These are phyloP conservation scores for Cacatua alba DNA, from an alignment of 2,113 vertebrate genomes.

Conservation along the genomic window DNA sequence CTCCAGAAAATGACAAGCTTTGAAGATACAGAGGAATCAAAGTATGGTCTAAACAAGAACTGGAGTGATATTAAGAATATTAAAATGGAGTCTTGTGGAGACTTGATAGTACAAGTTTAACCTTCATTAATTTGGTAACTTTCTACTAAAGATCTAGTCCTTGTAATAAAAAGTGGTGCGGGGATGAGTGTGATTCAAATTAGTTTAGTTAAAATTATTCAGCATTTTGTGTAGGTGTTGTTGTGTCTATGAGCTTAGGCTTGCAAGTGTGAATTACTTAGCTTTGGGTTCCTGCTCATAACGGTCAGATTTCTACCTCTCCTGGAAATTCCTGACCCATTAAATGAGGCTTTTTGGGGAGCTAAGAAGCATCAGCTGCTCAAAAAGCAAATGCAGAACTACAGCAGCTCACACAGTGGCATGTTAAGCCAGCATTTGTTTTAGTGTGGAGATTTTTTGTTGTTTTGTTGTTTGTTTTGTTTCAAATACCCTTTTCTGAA, in stretches of 20 bases:
- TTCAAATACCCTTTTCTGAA: background rate
- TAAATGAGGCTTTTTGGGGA: background rate
- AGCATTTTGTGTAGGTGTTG: background rate
- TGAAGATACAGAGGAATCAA: background rate
- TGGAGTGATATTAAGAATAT: background rate
- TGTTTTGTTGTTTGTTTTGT: background rate
- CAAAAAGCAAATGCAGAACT: background rate
- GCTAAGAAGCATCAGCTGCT: background rate
- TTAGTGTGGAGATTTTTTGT: background rate
- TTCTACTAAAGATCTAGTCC: background rate
- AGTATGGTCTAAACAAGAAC: background rate
- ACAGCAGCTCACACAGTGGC: background rate
- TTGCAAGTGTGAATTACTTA: background rate
- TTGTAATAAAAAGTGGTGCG: background rate
- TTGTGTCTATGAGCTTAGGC: background rate
- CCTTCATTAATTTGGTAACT: background rate
- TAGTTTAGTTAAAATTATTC: background rate
- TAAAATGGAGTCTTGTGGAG: background rate
- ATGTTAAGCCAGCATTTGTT: background rate
- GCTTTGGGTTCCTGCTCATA: background rate
- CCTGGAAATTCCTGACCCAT: background rate
- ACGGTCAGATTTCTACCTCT: background rate
- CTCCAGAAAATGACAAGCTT: slow-evolving; percentile 6
- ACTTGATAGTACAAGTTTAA: slow-evolving; percentile 2
- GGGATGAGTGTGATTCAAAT: background rate